Percentiles rank a stretch among this genome's conserved stretches.
phyloP scores from a whole-genome alignment of 2,888 invertebrate species.

The Taphrorychus bicolor region DNA sequence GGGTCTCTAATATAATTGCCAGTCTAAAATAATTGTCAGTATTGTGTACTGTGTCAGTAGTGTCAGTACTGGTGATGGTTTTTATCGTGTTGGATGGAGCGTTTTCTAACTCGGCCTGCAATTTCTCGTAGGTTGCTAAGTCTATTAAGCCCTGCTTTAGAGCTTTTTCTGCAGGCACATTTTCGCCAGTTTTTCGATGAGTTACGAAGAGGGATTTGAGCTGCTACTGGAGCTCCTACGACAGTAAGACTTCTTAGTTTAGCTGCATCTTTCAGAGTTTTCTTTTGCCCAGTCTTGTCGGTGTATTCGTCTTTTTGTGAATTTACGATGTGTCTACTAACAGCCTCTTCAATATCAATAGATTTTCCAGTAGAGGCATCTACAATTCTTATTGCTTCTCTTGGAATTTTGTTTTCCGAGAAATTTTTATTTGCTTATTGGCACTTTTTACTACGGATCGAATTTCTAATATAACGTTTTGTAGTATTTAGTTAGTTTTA shows the following conservation, averaged over 20 bases:
- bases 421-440: too few relatives aligned
- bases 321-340: conserved; percentile 78
- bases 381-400: conserved; percentile 71
- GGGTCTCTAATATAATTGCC: too few relatives aligned
- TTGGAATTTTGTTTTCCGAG: conserved; percentile 74
- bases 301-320: conserved; percentile 72
- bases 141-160: conserved; percentile 78
- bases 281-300: conserved; percentile 70
- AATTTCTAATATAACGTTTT: too few relatives aligned
- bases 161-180: conserved; percentile 81
- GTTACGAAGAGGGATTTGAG: conserved; percentile 65
- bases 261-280: conserved; percentile 76
- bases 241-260: conserved; percentile 80
- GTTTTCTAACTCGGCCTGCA: conserved; percentile 59
- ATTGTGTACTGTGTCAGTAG: too few relatives aligned
- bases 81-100: conserved; percentile 55
- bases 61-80: conserved; percentile 36
- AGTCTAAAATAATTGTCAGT: conserved; percentile 53
- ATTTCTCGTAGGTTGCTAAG: conserved; percentile 62
- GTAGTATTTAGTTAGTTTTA: too few relatives aligned
- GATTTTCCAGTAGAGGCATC: conserved; percentile 74
- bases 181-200: conserved; percentile 83
- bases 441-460: too few relatives aligned
- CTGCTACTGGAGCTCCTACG: conserved; percentile 76
- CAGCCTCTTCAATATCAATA: conserved; percentile 76